A percentile compares a stretch with the other conserved stretches of the same genome.
phyloP scores from a whole-genome alignment of 2,797 vertebrate genomes.

The Anguilla marmorata region DNA sequence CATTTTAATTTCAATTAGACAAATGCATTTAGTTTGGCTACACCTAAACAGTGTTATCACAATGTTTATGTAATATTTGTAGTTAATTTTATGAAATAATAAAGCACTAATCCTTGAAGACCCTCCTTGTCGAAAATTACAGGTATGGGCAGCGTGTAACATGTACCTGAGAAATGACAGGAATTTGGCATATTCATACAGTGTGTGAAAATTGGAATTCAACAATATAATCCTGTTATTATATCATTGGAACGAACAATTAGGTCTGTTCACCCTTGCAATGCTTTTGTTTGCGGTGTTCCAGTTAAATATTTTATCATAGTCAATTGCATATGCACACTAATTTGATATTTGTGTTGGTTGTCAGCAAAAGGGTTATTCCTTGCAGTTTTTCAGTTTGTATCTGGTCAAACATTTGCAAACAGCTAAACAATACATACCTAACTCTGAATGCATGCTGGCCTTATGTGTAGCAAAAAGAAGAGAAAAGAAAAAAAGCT shows the following conservation, averaged over 20 bases:
- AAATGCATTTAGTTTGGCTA: not conserved
- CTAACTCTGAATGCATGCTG: not conserved
- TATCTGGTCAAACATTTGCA: not conserved
- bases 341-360: not conserved
- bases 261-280: not conserved
- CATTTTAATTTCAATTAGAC: not conserved
- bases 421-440: not conserved
- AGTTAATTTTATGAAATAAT: not conserved
- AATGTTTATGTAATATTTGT: not conserved
- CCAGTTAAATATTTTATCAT: not conserved
- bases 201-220: not conserved
- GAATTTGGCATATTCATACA: not conserved
- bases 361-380: not conserved
- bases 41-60: not conserved
- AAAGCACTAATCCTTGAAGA: not conserved
- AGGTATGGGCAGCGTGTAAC: not conserved
- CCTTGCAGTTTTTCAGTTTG: not conserved
- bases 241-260: conserved; percentile 2
- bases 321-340: not conserved
- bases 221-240: not conserved
- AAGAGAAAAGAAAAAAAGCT: not conserved
- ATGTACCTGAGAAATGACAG: not conserved
- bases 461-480: not conserved
- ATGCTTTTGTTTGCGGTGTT: not conserved
- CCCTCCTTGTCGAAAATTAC: not conserved